A percentile compares a stretch with the other conserved stretches of the same genome.
Conservation (phyloP, 2,113 vertebrate genomes). For the Brachirus orientalis region DNA sequence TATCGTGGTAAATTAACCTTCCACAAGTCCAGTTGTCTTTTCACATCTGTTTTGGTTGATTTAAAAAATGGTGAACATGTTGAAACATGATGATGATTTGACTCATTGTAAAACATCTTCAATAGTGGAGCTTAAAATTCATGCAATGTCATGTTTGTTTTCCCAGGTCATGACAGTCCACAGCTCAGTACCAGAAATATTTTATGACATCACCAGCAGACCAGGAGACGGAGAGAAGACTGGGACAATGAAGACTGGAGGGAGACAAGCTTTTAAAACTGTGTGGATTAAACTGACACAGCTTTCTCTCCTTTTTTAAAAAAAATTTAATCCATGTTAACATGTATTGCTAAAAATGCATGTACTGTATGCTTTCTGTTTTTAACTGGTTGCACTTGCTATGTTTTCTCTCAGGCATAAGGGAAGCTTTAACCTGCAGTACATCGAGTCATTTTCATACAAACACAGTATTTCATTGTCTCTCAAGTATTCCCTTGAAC, state of each 20-base stretch:
- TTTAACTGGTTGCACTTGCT: conserved; percentile 59
- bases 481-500: conserved; percentile 31
- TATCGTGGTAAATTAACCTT: too few relatives aligned
- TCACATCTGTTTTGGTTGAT: too few relatives aligned
- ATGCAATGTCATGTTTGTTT: conserved; percentile 24
- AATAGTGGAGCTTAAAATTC: neutral
- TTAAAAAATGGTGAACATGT: too few relatives aligned
- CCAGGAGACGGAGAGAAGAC: conserved; percentile 15
- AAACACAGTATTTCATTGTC: conserved; percentile 44
- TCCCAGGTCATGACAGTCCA: conserved; percentile 69
- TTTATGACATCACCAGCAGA: conserved; percentile 72
- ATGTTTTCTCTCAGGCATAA: conserved; percentile 58
- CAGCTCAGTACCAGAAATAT: conserved; percentile 69
- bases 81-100: neutral
- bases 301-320: conserved; percentile 21
- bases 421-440: conserved; percentile 32
- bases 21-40: too few relatives aligned
- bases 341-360: conserved; percentile 64
- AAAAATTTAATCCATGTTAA: conserved; percentile 31
- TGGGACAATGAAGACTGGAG: conserved; percentile 64
- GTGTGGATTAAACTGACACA: conserved; percentile 24
- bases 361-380: conserved; percentile 57
- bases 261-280: conserved; percentile 72
- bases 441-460: conserved; percentile 33
- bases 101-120: neutral